These are phyloP conservation scores for Dendropsophus ebraccatus DNA, from an alignment of 2,113 vertebrate genomes.

Conservation along the genomic window DNA sequence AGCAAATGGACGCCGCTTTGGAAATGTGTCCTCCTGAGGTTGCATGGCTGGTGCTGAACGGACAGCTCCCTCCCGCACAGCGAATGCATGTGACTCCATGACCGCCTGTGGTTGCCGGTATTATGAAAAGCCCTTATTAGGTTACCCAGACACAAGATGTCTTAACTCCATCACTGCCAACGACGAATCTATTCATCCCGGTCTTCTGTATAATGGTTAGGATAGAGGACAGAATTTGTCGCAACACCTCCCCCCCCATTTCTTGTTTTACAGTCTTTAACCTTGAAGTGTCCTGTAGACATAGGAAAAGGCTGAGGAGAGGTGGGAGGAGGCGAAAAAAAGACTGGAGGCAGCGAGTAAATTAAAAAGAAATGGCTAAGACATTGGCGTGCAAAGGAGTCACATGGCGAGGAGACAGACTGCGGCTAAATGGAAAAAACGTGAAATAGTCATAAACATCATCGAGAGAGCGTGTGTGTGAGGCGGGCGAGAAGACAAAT, in stretches of 20 bases:
- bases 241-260: neutral
- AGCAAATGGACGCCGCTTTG: neutral
- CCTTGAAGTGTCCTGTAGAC: constrained; percentile 45
- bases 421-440: neutral
- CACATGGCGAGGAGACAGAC: neutral
- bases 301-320: neutral
- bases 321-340: neutral
- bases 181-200: neutral
- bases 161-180: neutral
- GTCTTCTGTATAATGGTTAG: neutral
- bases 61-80: constrained; percentile 60
- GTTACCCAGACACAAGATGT: neutral
- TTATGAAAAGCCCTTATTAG: neutral
- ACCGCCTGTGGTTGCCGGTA: too few species aligned
- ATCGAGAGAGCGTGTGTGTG: neutral
- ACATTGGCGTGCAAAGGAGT: neutral
- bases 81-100: neutral
- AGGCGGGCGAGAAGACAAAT: neutral
- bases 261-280: constrained; percentile 16
- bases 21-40: neutral
- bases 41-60: constrained; percentile 62
- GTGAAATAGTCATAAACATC: neutral
- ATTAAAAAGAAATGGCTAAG: neutral
- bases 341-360: neutral
- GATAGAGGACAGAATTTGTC: neutral